Conservation (phyloP, 1,140 invertebrate species). For the Saccostrea echinata region DNA sequence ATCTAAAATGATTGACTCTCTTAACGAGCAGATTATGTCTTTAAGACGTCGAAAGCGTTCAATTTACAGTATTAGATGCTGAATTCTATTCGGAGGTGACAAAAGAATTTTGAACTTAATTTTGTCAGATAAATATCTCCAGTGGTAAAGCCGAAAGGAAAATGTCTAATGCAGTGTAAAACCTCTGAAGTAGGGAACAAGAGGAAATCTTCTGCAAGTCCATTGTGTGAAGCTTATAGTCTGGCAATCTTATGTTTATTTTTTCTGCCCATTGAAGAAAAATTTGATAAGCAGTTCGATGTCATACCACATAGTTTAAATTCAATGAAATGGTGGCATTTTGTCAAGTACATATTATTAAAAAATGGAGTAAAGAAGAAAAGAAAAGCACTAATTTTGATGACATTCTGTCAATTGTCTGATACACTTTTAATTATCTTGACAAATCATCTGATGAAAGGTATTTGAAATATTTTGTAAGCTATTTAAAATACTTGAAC, state of each 20-base stretch:
- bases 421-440: slow-evolving; percentile 38
- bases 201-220: slow-evolving; percentile 18
- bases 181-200: slow-evolving; percentile 6
- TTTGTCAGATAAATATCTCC: slow-evolving; percentile 32
- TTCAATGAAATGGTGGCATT: slow-evolving; percentile 30
- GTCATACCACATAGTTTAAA: slow-evolving; percentile 27
- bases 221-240: slow-evolving; percentile 21
- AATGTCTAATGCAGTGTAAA: slow-evolving; percentile 32
- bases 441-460: slow-evolving; percentile 34
- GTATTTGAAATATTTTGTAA: slow-evolving; percentile 38
- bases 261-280: slow-evolving; percentile 15
- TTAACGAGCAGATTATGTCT: slow-evolving; percentile 16
- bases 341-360: slow-evolving; percentile 3
- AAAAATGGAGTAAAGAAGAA: background rate
- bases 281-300: slow-evolving; percentile 30
- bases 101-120: slow-evolving; percentile 38
- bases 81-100: slow-evolving; percentile 5
- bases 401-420: slow-evolving; percentile 24
- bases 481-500: background rate
- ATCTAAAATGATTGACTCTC: slow-evolving; percentile 26
- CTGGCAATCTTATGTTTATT: slow-evolving; percentile 18
- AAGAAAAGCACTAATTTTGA: slow-evolving; percentile 11
- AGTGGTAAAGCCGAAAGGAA: slow-evolving; percentile 28
- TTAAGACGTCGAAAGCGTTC: slow-evolving; percentile 24
- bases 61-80: slow-evolving; percentile 33